Percentiles rank a stretch among this genome's conserved stretches.
These are phyloP conservation scores for Brassicogethes aeneus DNA, from an alignment of 2,888 invertebrate genomes.

Conservation along the genomic window DNA sequence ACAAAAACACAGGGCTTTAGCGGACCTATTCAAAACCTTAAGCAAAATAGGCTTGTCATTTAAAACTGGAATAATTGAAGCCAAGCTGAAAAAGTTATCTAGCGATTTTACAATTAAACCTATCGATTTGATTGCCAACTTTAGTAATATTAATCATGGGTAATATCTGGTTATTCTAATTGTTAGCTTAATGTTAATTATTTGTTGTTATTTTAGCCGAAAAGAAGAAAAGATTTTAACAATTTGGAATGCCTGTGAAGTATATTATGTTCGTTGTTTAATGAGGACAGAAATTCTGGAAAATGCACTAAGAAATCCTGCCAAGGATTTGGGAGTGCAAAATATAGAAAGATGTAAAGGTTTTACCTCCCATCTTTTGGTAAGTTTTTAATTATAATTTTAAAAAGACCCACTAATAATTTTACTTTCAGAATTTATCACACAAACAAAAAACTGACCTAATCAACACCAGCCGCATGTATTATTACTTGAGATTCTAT, in stretches of 20 bases:
- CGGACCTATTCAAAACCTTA: slow-evolving; percentile 78
- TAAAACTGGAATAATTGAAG: slow-evolving; percentile 63
- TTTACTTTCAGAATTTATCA: slow-evolving; percentile 47
- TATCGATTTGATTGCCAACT: slow-evolving; percentile 53
- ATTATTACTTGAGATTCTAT: slow-evolving; percentile 49
- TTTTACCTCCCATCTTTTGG: slow-evolving; percentile 70
- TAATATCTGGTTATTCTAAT: too few relatives aligned
- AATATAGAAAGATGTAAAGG: slow-evolving; percentile 83
- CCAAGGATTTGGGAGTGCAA: slow-evolving; percentile 68
- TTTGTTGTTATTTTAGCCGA: slow-evolving; percentile 33
- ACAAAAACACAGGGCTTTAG: slow-evolving; percentile 75
- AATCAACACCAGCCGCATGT: slow-evolving; percentile 47
- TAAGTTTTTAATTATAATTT: slow-evolving; percentile 29
- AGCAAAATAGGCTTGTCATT: slow-evolving; percentile 70
- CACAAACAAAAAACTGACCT: slow-evolving; percentile 57
- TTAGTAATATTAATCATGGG: slow-evolving; percentile 45
- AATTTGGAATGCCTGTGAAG: slow-evolving; percentile 65
- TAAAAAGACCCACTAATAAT: neutral
- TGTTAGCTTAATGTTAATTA: neutral
- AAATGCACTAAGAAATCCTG: slow-evolving; percentile 54
- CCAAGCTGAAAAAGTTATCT: slow-evolving; percentile 45
- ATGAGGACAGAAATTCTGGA: slow-evolving; percentile 58
- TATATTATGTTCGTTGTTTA: slow-evolving; percentile 64
- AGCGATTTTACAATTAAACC: slow-evolving; percentile 60
- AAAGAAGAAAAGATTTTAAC: slow-evolving; percentile 42